Percentiles rank a stretch among this genome's conserved stretches.
phyloP scores from a whole-genome alignment of 1,140 invertebrate species.

The Drosophila nannoptera region DNA sequence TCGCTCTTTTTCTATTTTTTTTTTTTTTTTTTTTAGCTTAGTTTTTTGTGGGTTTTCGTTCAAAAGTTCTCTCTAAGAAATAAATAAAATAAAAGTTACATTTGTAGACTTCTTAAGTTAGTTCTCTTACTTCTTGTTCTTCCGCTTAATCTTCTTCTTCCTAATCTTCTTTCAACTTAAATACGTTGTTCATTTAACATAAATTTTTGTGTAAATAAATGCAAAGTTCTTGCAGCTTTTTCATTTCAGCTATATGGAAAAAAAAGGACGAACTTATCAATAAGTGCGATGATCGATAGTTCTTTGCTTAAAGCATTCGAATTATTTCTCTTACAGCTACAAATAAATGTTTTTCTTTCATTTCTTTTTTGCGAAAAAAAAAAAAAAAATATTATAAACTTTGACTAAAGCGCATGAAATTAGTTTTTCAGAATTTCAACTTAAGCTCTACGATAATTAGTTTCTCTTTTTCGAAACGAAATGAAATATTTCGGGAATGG shows the following conservation, averaged over 20 bases:
- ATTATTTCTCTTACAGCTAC: constrained; percentile 8
- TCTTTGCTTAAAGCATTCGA: constrained; percentile 54
- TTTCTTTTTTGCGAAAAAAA: constrained; percentile 2
- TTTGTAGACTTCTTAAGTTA: constrained; percentile 21
- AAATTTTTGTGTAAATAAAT: constrained; percentile 54
- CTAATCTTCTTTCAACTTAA: not conserved
- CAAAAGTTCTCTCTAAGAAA: constrained; percentile 34
- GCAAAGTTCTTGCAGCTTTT: constrained; percentile 65
- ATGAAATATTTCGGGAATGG: too few species aligned
- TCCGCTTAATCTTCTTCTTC: not conserved
- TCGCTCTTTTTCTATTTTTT: too few species aligned
- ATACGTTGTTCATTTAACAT: too few species aligned
- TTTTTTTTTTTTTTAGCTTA: constrained; percentile 21
- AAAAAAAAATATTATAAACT: constrained; percentile 32
- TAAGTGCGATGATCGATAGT: constrained; percentile 10
- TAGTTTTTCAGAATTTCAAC: constrained; percentile 21
- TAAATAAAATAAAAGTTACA: constrained; percentile 44
- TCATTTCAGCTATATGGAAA: constrained; percentile 42
- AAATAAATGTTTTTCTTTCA: not conserved
- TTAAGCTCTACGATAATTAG: not conserved
- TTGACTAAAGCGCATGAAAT: constrained; percentile 54
- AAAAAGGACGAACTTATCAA: not conserved
- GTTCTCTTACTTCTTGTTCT: not conserved
- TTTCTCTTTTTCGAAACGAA: too few species aligned
- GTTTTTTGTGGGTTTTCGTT: constrained; percentile 25